Evolutionary conservation across 1,140 invertebrate species (phyloP).

Genomic region (Orius insidiosus): DNA sequence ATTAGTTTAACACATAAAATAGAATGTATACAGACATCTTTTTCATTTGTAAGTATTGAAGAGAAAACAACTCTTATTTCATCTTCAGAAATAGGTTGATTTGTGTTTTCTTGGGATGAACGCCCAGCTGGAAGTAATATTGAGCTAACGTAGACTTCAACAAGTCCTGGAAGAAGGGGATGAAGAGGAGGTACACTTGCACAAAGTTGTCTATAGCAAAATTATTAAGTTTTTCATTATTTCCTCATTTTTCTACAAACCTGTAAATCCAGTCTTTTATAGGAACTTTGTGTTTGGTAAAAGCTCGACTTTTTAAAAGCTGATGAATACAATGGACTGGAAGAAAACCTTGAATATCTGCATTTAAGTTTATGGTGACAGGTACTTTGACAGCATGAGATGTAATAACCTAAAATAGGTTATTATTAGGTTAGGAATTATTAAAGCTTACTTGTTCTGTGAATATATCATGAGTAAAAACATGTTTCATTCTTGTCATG

Average conservation of each 20-base stretch:
- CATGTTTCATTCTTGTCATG: conserved; percentile 77
- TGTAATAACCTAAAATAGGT: conserved; percentile 57
- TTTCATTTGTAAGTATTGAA: conserved; percentile 36
- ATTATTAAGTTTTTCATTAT: not conserved
- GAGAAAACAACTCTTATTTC: conserved; percentile 77
- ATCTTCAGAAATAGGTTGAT: conserved; percentile 78
- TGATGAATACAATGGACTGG: conserved; percentile 97
- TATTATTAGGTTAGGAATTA: not conserved
- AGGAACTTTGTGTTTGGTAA: conserved; percentile 71
- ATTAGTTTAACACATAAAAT: conserved; percentile 48
- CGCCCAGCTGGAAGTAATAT: conserved; percentile 64
- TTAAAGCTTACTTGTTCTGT: conserved; percentile 62
- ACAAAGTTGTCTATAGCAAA: conserved; percentile 56
- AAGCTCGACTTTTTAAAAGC: conserved; percentile 81
- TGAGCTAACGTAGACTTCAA: conserved; percentile 91
- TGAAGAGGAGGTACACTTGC: conserved; percentile 72
- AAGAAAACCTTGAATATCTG: conserved; percentile 76
- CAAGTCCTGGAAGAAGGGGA: conserved; percentile 78
- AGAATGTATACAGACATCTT: conserved; percentile 5
- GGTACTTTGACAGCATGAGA: conserved; percentile 90
- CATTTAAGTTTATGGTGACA: conserved; percentile 77
- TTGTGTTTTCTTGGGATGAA: conserved; percentile 40
- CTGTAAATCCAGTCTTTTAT: conserved; percentile 24
- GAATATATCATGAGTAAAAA: conserved; percentile 94
- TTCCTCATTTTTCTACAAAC: conserved; percentile 12